Base-by-base conservation (phyloP, 2,888 invertebrate species). In the Thera britannica region DNA sequence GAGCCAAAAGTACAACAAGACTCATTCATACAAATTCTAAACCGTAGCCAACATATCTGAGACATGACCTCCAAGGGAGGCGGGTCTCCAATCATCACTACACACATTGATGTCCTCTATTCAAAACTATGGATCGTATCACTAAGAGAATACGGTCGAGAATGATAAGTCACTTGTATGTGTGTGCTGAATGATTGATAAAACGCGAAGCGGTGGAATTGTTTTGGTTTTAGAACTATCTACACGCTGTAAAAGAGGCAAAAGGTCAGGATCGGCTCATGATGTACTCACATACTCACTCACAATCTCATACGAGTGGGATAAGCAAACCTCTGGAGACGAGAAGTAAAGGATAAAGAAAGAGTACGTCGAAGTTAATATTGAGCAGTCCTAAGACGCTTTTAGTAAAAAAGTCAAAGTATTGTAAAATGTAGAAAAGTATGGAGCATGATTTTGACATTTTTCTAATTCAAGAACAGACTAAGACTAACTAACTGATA, bases 41-140 rank as follows among this genome's bases (percentile, higher is more conserved):
- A 77, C 79, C 81, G 55, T 60, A 63, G 63, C 65, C 61, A 66
- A 67, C 65, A 81, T 83, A 79, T 80, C 79, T 82, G 82, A 83
- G 84, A 81, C 84, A 73, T 83, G 87, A 87, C 86, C 87, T 85
- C 83, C 75, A 80, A 83, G 80, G 80, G 82, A 82, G 79, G 80
- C 81, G 80, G 79, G 84, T 76, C 57, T 57, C 76, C 76, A 75
- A 75, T 76, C 76, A 73, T 75, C 73, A 75, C 75, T 67, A 70
- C 69, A 69, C 73, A 75, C 75, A 72, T 51, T 56, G 44, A 66
- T 61, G 62, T 62, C 12, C 55, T 51, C n/a, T 23, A 58, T 49
- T 23, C 58, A 34, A 62, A 58, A 8, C 51, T 36, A 41, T 57
- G 44, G 46, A 58, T 49, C 56, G 48, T 66, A 62, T 60, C 44